Conservation (phyloP, 2,888 invertebrate genomes). For the Nemapogon koenigi region DNA sequence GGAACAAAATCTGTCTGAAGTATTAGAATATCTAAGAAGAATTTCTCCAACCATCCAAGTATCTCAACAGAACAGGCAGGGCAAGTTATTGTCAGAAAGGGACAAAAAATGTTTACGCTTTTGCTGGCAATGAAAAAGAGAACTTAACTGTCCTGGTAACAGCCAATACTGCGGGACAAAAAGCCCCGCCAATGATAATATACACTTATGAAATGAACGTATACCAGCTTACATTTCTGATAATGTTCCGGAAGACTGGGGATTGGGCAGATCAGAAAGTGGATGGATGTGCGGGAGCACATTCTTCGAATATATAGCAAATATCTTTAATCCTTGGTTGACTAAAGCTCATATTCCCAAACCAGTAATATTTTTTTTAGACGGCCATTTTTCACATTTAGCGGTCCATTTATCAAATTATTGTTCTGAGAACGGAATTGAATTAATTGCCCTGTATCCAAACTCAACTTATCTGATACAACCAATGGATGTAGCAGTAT, state of each 20-base stretch:
- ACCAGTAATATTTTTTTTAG: constrained; percentile 10
- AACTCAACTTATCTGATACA: constrained; percentile 16
- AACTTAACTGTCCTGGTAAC: constrained; percentile 16
- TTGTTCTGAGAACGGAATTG: constrained; percentile 9
- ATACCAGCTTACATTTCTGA: constrained; percentile 4
- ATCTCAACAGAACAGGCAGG: constrained; percentile 18
- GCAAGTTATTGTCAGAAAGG: constrained; percentile 19
- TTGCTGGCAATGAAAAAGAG: constrained; percentile 22
- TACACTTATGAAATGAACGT: constrained; percentile 7
- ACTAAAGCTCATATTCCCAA: constrained; percentile 6
- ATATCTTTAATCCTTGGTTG: constrained; percentile 10
- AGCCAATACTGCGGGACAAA: background rate
- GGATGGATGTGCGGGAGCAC: constrained; percentile 11
- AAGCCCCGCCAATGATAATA: constrained; percentile 7
- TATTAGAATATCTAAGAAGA: constrained; percentile 15
- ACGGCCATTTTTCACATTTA: constrained; percentile 15
- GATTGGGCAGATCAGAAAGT: constrained; percentile 8
- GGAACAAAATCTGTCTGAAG: constrained; percentile 11
- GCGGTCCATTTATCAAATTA: constrained; percentile 11
- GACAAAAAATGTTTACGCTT: constrained; percentile 12
- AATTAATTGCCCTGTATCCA: constrained; percentile 14
- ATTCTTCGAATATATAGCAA: constrained; percentile 9
- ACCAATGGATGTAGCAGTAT: constrained; percentile 17
- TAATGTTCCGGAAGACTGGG: constrained; percentile 5
- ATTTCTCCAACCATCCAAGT: constrained; percentile 22